Base-by-base conservation (phyloP, 2,113 vertebrate genomes). In the Machaerirhynchus nigripectus region DNA sequence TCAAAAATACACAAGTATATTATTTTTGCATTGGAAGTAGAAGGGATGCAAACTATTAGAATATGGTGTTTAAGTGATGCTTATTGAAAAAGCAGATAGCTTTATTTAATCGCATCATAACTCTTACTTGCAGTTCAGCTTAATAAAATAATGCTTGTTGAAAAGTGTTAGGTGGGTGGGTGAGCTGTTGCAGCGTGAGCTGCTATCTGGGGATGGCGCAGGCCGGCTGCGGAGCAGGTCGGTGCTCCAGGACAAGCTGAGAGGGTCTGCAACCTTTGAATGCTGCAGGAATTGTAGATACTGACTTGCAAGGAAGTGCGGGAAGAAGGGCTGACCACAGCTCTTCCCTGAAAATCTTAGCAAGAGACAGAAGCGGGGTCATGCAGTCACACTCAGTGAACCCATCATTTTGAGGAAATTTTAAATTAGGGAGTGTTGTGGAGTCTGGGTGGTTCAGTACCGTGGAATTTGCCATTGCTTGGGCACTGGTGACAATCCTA, bases 91-190 rank as follows among this genome's bases (percentile, higher is more conserved):
- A 87, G 39, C 35, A 56, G 23, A 42, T 42, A 60, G 19, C 39
- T 68, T 89, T 95, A 52, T 93, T 81, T 91, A 49, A 49, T 82
- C 40, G 14, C 60, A 74, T 82, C 56, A 19, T 73, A 57, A 46
- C 44, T 47, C 4, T 52, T 92, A 63, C 24, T 92, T 91, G 74
- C 78, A 84, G 40, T 82, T 84, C 84, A 82, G 37, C 37, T 84
- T 92, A 89, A 90, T 81, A 80, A 86, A 96, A 70, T 79, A 87
- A 44, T 73, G 28, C 40, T 82, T 74, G 37, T 75, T 81, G 64
- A 26, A 91, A 95, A 71, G 65, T 28, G 33, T 35, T 56, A 40
- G 65, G 18, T 30, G 27, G 15, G 31, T 60, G 74, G 15, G 82
- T 77, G 74, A 60, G 46, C 56, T 87, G 73, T 61, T 71, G 47